These are phyloP conservation scores for Alethe castanea DNA, from an alignment of 2,113 vertebrate species.

Conservation along the genomic window DNA sequence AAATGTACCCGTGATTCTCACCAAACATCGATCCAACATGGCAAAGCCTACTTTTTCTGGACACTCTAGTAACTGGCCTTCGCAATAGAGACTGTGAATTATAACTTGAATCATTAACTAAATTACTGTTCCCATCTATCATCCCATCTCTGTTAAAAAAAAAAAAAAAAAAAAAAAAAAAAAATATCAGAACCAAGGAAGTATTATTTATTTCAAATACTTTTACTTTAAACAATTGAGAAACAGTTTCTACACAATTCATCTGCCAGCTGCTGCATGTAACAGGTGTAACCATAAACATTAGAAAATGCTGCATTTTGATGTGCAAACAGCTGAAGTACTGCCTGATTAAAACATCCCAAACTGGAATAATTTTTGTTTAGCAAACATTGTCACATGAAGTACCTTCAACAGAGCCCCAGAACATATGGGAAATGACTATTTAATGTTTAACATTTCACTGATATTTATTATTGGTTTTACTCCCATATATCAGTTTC, in stretches of 20 bases:
- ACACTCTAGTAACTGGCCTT: not conserved
- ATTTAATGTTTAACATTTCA: not conserved
- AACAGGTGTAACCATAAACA: slow-evolving; percentile 8
- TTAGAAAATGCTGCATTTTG: not conserved
- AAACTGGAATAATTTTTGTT: not conserved
- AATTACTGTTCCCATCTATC: not conserved
- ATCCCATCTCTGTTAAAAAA: not conserved
- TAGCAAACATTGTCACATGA: not conserved
- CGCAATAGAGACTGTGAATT: not conserved
- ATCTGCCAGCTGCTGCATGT: not conserved
- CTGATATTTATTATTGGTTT: not conserved
- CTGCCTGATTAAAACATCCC: not conserved
- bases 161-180: not conserved
- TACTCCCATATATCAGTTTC: not conserved
- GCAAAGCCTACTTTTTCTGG: not conserved
- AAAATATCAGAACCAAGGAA: not conserved
- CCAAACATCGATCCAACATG: not conserved
- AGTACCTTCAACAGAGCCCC: not conserved
- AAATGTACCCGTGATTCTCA: not conserved
- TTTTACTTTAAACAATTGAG: not conserved
- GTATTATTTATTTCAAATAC: not conserved
- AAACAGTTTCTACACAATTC: not conserved
- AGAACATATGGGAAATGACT: not conserved
- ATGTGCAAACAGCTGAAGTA: not conserved
- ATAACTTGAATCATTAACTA: not conserved